Conservation (phyloP, 2,113 vertebrate species). For the Perca fluviatilis region DNA sequence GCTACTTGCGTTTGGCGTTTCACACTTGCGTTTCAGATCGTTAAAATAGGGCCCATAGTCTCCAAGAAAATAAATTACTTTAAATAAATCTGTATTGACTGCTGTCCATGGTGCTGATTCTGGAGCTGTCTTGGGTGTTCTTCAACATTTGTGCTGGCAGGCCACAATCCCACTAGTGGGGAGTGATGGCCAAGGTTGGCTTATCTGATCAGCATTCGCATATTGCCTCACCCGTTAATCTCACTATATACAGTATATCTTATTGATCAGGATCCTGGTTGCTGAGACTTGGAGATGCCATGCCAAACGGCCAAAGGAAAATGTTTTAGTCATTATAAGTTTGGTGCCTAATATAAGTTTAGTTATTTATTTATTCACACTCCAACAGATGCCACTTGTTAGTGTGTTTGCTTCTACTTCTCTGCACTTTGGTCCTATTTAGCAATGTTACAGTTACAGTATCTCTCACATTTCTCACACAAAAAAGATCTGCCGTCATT, state of each 20-base stretch:
- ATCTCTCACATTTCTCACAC: neutral
- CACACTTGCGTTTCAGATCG: too few relatives aligned
- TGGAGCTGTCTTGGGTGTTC: neutral
- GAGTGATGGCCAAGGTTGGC: neutral
- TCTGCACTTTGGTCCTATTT: conserved; percentile 4
- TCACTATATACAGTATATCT: neutral
- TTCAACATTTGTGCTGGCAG: neutral
- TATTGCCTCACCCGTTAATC: neutral
- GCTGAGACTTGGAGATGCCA: neutral
- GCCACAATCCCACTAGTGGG: neutral
- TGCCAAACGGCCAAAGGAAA: neutral
- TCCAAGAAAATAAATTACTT: conserved; percentile 3
- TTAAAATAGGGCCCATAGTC: too few relatives aligned
- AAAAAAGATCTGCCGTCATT: conserved; percentile 8
- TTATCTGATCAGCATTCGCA: neutral
- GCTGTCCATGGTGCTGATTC: conserved; percentile 54
- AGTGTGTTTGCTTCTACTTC: neutral
- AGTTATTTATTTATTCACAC: neutral
- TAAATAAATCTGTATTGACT: conserved; percentile 1
- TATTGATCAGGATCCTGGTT: neutral
- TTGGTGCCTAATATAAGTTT: conserved; percentile 1
- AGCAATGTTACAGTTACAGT: neutral
- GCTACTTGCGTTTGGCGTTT: too few relatives aligned
- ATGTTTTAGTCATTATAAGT: neutral
- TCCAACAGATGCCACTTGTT: neutral